These are phyloP conservation scores for Centrocercus urophasianus DNA, from an alignment of 2,113 vertebrate species.

Conservation along the genomic window DNA sequence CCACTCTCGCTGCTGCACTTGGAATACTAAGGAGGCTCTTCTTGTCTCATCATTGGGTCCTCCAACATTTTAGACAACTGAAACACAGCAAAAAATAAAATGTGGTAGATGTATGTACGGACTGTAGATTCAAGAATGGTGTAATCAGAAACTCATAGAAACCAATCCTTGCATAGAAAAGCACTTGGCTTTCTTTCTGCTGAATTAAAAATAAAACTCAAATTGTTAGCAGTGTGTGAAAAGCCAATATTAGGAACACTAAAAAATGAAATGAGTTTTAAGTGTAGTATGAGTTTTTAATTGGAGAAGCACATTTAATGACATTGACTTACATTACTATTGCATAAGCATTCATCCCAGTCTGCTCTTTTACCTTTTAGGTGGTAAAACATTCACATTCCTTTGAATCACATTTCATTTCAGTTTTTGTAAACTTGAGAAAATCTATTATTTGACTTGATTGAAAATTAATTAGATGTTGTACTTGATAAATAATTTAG, in stretches of 20 bases:
- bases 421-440: neutral
- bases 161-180: neutral
- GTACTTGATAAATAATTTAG: neutral
- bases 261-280: neutral
- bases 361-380: neutral
- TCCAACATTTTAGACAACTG: neutral
- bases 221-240: neutral
- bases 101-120: accelerated
- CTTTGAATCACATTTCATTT: neutral
- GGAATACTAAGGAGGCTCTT: neutral
- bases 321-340: neutral
- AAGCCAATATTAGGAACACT: neutral
- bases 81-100: neutral
- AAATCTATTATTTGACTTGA: neutral
- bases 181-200: neutral
- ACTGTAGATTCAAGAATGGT: neutral
- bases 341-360: neutral
- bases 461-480: neutral
- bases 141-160: neutral
- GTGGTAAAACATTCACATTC: neutral
- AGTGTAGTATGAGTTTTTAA: neutral
- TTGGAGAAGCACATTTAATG: neutral
- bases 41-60: neutral
- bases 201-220: neutral
- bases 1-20: neutral